A percentile compares a stretch with the other conserved stretches of the same genome.
Evolutionary conservation across 2,797 vertebrate species (phyloP).

Genomic region (Rhyacichthys aspro): DNA sequence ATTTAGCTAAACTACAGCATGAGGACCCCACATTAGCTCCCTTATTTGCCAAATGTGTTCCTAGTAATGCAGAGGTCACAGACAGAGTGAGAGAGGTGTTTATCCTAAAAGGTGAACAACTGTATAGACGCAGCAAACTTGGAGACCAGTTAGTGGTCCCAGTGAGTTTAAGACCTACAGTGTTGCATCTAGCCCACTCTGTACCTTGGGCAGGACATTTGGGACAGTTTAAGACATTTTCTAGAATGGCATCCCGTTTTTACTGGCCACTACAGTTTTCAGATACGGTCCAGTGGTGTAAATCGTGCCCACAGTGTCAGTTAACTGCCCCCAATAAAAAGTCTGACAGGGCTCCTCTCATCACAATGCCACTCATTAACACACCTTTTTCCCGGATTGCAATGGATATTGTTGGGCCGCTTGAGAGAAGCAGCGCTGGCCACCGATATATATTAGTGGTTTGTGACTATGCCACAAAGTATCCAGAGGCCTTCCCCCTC

Average conservation of each 20-base stretch:
- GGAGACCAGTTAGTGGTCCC: not conserved
- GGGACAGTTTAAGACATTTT: not conserved
- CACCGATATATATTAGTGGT: not conserved
- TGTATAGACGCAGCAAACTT: not conserved
- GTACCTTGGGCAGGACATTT: conserved; percentile 1
- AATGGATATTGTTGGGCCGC: conserved; percentile 25
- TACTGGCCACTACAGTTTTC: not conserved
- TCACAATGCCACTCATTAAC: not conserved
- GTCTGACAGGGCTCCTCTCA: too few relatives aligned
- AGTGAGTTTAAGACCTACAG: not conserved
- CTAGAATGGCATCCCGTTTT: not conserved
- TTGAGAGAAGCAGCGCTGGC: conserved; percentile 4
- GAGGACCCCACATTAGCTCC: not conserved
- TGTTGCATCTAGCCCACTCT: not conserved
- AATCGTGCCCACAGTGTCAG: not conserved
- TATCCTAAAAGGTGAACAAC: not conserved
- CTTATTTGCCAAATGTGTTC: not conserved
- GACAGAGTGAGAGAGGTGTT: conserved; percentile 4
- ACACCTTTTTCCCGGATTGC: conserved; percentile 1
- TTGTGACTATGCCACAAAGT: too few relatives aligned
- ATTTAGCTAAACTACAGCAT: not conserved
- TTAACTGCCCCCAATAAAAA: too few relatives aligned
- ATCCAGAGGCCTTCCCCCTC: too few relatives aligned
- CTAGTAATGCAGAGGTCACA: not conserved
- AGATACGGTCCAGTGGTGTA: not conserved